Conservation (phyloP, 2,888 invertebrate species). For the Aproaerema taeniolella region DNA sequence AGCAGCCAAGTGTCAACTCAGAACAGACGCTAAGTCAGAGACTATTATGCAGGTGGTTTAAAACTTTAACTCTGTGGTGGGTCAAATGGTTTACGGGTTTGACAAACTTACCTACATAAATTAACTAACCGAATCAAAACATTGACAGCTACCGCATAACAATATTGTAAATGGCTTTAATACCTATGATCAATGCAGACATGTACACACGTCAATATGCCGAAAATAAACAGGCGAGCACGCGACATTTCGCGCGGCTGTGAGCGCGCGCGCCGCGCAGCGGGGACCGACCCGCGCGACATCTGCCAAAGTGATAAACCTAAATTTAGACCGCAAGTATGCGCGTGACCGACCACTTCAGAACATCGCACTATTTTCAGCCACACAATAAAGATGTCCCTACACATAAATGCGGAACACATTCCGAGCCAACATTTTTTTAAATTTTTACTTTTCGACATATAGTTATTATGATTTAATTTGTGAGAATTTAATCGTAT, state of each 20-base stretch:
- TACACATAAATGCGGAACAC: constrained; percentile 46
- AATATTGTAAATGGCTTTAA: constrained; percentile 26
- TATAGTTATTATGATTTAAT: too few relatives aligned
- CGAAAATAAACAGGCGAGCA: constrained; percentile 45
- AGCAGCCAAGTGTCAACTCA: too few relatives aligned
- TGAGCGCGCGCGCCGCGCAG: constrained; percentile 1
- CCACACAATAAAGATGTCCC: constrained; percentile 43
- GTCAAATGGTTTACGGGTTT: too few relatives aligned
- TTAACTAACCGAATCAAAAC: too few relatives aligned
- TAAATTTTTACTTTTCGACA: too few relatives aligned
- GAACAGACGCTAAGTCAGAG: too few relatives aligned
- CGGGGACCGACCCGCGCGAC: constrained; percentile 23
- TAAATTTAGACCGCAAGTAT: constrained; percentile 60
- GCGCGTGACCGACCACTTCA: constrained; percentile 66
- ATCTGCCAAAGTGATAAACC: constrained; percentile 69
- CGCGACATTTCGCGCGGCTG: constrained; percentile 37
- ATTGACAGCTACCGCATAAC: constrained; percentile 24
- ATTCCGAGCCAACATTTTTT: too few relatives aligned
- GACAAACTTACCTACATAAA: too few relatives aligned
- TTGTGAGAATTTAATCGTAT: too few relatives aligned
- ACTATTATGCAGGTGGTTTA: too few relatives aligned
- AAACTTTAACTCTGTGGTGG: too few relatives aligned
- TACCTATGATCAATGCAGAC: constrained; percentile 31
- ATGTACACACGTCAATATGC: constrained; percentile 22
- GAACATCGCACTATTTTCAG: constrained; percentile 52